Conservation (phyloP, 2,113 vertebrate genomes). For the Centropus unirufus region DNA sequence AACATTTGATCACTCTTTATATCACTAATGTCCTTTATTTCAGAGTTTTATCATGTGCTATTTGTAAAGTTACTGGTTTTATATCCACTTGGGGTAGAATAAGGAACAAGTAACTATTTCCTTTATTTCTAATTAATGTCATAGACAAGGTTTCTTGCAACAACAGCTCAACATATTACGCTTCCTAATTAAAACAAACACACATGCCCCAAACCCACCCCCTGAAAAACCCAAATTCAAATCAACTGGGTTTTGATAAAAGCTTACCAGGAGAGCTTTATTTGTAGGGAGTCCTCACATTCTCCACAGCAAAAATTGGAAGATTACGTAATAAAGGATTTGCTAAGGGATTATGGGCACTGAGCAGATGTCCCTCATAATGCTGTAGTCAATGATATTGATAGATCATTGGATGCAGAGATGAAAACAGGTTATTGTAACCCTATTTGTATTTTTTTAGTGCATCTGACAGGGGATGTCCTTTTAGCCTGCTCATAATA, state of each 20-base stretch:
- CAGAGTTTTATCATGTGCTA: not conserved
- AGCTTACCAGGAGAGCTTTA: not conserved
- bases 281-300: not conserved
- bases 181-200: not conserved
- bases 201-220: no score
- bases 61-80: not conserved
- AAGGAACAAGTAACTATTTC: not conserved
- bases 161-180: not conserved
- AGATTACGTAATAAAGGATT: slow-evolving; percentile 18
- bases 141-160: not conserved
- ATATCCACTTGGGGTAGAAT: not conserved
- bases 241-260: not conserved
- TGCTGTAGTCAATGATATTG: not conserved
- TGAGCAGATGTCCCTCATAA: slow-evolving; percentile 34
- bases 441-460: not conserved
- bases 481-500: not conserved
- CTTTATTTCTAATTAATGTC: not conserved
- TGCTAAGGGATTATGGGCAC: slow-evolving; percentile 1
- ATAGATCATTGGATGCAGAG: not conserved
- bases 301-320: slow-evolving; percentile 16
- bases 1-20: not conserved
- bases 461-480: not conserved
- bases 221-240: not conserved
- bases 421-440: not conserved
- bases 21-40: not conserved